A percentile compares a stretch with the other conserved stretches of the same genome.
These are phyloP conservation scores for Vulpes lagopus DNA, from an alignment of 2,113 vertebrate genomes.

Conservation along the genomic window DNA sequence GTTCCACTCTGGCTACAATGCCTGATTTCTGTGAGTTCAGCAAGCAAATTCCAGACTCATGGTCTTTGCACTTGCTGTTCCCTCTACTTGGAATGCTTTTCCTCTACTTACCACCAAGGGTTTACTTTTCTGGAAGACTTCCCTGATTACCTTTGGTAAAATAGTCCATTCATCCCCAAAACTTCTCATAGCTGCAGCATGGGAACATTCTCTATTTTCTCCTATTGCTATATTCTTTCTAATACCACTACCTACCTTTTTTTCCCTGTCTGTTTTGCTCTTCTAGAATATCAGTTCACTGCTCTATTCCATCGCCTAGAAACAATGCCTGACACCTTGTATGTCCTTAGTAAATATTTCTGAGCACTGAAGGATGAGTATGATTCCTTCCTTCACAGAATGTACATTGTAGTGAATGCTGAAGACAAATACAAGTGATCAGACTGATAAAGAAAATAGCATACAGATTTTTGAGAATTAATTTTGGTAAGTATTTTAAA, in stretches of 20 bases:
- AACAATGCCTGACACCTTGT: neutral
- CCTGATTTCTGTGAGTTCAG: neutral
- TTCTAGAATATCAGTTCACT: neutral
- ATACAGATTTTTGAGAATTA: neutral
- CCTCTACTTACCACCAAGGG: neutral
- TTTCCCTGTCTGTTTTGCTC: neutral
- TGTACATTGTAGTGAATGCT: neutral
- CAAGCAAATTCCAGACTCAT: neutral
- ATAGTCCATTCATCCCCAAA: neutral
- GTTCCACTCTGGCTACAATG: neutral
- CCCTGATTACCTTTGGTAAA: neutral
- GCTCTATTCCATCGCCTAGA: neutral
- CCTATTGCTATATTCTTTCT: neutral
- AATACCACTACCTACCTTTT: neutral
- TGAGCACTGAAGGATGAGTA: neutral
- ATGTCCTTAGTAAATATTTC: conserved; percentile 5
- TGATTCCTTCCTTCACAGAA: neutral
- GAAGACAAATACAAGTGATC: neutral
- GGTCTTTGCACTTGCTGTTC: neutral
- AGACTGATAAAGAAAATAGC: neutral
- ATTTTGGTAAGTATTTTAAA: conserved; percentile 19
- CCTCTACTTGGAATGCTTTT: neutral
- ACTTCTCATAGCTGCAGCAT: neutral
- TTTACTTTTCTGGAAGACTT: neutral
- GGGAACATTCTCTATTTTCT: neutral